Percentiles rank a stretch among this genome's conserved stretches.
phyloP scores from a whole-genome alignment of 2,888 invertebrate species.

The Ennomos fuscantarius region DNA sequence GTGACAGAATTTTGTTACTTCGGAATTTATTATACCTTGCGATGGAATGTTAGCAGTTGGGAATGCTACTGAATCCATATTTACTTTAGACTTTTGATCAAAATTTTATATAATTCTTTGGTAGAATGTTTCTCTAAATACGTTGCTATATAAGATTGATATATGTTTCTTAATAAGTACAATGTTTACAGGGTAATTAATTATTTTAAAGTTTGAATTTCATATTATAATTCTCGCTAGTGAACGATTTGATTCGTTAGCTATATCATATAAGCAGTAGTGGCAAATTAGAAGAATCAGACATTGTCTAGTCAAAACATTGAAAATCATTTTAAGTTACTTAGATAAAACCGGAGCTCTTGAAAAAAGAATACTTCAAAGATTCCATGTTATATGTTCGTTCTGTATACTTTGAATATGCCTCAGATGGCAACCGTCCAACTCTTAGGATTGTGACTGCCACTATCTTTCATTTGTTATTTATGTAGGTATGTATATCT shows the following conservation, averaged over 20 bases:
- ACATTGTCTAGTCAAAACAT: too few relatives aligned
- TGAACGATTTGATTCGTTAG: too few relatives aligned
- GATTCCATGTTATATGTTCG: conserved; percentile 9
- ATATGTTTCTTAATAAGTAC: too few relatives aligned
- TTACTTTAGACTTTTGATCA: neutral
- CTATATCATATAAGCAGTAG: too few relatives aligned
- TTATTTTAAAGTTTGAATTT: too few relatives aligned
- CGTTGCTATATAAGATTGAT: too few relatives aligned
- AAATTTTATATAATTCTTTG: neutral
- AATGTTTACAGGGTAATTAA: too few relatives aligned
- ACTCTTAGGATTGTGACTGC: conserved; percentile 18
- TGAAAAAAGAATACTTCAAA: conserved; percentile 1
- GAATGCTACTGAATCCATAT: conserved; percentile 8
- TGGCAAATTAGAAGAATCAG: too few relatives aligned
- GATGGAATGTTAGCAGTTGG: conserved; percentile 12
- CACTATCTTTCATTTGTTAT: conserved; percentile 4
- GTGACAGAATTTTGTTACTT: conserved; percentile 17
- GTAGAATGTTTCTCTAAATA: too few relatives aligned
- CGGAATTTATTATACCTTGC: conserved; percentile 7
- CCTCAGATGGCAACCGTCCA: conserved; percentile 31
- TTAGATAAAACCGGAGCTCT: too few relatives aligned
- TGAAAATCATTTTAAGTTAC: too few relatives aligned
- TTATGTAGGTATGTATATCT: neutral
- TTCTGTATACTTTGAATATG: conserved; percentile 17
- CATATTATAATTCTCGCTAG: too few relatives aligned